Conservation (phyloP, 1,140 invertebrate species). For the Palaemon carinicauda region DNA sequence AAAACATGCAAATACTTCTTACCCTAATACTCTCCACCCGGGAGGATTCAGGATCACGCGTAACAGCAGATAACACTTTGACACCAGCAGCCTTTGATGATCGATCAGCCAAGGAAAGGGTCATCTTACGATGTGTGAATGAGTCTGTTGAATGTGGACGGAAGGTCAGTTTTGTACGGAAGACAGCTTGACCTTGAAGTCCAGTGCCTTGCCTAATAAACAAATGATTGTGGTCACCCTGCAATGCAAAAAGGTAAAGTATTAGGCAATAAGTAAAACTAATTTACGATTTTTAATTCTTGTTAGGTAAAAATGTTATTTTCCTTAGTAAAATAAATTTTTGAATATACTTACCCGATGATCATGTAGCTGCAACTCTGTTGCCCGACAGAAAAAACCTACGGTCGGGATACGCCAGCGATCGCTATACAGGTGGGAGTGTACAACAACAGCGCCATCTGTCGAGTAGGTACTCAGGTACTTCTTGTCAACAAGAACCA, state of each 20-base stretch:
- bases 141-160: conserved; percentile 97
- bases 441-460: no score
- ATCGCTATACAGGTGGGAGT: no score
- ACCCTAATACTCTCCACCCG: conserved; percentile 71
- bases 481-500: no score
- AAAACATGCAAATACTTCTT: conserved; percentile 3
- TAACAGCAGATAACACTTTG: conserved; percentile 94
- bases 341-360: no score
- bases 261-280: no score
- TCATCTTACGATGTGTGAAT: conserved; percentile 99
- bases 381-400: no score
- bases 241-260: conserved; percentile 45
- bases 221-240: conserved; percentile 93
- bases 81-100: conserved; percentile 97
- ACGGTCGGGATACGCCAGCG: no score
- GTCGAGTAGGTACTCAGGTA: no score
- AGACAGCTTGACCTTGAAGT: conserved; percentile 96
- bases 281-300: no score
- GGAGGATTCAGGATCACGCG: conserved; percentile 91
- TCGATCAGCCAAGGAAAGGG: conserved; percentile 93
- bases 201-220: conserved; percentile 97
- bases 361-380: no score
- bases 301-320: no score
- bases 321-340: no score
- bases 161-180: conserved; percentile 95